These are phyloP conservation scores for Excalfactoria chinensis DNA, from an alignment of 2,113 vertebrate genomes.

Conservation along the genomic window DNA sequence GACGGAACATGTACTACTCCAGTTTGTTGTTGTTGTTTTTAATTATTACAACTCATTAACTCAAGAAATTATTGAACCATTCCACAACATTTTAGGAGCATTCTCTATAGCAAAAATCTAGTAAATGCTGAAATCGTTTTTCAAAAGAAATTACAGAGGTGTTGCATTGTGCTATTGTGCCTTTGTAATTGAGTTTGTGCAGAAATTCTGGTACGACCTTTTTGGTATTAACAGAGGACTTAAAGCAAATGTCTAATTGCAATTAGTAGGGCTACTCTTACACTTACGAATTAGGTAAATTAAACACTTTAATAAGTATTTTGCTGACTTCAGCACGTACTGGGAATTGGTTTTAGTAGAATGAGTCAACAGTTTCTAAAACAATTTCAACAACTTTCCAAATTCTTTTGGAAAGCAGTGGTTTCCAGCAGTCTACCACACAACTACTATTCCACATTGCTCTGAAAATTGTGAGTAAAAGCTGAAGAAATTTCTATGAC, in stretches of 20 bases:
- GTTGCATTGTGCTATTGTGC: background rate
- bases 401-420: background rate
- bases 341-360: background rate
- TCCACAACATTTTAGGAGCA: background rate
- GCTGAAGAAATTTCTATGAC: background rate
- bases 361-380: background rate
- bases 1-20: background rate
- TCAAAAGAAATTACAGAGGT: constrained; percentile 1
- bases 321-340: background rate
- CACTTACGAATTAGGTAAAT: background rate
- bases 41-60: background rate
- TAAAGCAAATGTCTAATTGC: background rate
- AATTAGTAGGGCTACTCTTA: background rate
- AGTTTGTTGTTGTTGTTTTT: background rate
- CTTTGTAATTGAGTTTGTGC: background rate
- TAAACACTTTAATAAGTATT: background rate
- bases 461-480: background rate
- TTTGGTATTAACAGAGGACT: background rate
- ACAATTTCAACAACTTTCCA: background rate
- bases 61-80: background rate
- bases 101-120: background rate
- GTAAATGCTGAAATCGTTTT: background rate
- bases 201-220: background rate
- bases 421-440: background rate
- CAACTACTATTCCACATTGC: background rate